These are phyloP conservation scores for Phalacrocorax aristotelis DNA, from an alignment of 2,113 vertebrate genomes.

Conservation along the genomic window DNA sequence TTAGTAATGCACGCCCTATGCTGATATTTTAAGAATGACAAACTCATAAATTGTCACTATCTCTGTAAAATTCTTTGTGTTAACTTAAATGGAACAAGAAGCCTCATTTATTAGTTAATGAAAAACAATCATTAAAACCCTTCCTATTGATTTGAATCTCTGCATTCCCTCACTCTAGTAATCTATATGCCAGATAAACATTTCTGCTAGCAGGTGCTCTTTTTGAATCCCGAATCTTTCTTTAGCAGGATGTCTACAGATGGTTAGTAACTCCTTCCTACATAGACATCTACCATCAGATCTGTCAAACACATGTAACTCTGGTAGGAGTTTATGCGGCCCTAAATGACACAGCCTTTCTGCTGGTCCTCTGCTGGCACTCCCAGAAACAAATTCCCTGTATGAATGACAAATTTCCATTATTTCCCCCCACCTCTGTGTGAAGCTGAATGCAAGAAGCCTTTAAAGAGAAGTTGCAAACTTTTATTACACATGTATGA, in stretches of 20 bases:
- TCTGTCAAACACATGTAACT: neutral
- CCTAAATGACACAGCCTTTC: neutral
- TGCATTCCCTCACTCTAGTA: neutral
- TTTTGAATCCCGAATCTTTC: neutral
- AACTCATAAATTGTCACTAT: neutral
- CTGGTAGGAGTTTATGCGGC: neutral
- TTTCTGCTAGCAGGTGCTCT: neutral
- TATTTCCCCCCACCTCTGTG: neutral
- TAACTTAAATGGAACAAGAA: neutral
- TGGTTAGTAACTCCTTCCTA: neutral
- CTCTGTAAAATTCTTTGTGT: neutral
- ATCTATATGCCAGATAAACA: slow-evolving; percentile 1
- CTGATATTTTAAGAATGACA: slow-evolving; percentile 6
- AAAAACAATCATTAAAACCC: slow-evolving; percentile 24
- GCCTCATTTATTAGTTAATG: slow-evolving; percentile 10
- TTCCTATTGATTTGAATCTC: neutral
- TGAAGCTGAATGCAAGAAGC: neutral
- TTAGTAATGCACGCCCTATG: neutral
- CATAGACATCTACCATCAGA: neutral
- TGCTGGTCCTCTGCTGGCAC: neutral
- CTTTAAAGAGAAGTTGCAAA: neutral
- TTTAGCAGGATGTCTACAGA: neutral
- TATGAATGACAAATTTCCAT: neutral
- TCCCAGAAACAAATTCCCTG: neutral
- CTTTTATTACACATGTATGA: neutral